Evolutionary conservation across 2,113 vertebrate species (phyloP).

Genomic region (Erpornis zantholeuca): DNA sequence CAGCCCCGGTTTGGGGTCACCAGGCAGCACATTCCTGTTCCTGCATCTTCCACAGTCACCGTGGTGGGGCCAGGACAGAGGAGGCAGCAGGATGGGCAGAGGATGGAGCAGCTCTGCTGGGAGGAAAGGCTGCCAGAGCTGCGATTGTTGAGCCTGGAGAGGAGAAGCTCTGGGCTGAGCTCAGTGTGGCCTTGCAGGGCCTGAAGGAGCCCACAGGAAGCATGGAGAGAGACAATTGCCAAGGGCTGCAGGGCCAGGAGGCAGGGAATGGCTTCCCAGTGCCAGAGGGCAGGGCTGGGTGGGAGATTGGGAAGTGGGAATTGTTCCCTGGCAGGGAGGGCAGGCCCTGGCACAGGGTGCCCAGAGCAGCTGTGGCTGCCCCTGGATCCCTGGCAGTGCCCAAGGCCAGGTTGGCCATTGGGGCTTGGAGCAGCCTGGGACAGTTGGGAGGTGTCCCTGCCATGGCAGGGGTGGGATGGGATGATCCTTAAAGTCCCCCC

Average conservation of each 20-base stretch:
- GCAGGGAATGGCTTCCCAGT: not conserved
- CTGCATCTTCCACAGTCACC: accelerated
- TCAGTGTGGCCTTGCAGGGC: too few species aligned
- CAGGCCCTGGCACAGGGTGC: not conserved
- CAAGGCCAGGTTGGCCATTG: not conserved
- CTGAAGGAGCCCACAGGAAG: too few species aligned
- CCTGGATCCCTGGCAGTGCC: not conserved
- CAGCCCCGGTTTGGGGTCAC: not conserved
- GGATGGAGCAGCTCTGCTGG: not conserved
- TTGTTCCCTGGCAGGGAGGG: not conserved
- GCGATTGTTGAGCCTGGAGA: not conserved
- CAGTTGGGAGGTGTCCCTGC: not conserved
- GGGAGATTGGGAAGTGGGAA: not conserved
- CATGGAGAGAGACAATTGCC: too few species aligned
- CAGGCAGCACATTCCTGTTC: not conserved
- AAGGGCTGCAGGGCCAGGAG: too few species aligned
- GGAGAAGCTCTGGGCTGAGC: too few species aligned
- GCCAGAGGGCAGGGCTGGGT: not conserved
- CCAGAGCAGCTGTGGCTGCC: not conserved
- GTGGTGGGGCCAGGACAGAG: not conserved
- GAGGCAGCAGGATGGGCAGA: not conserved
- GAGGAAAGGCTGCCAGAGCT: not conserved
- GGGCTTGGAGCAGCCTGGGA: not conserved
- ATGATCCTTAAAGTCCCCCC: accelerated
- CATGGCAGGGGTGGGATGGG: not conserved